phyloP scores from a whole-genome alignment of 2,888 invertebrate species.

The Alviniconcha strummeri region DNA sequence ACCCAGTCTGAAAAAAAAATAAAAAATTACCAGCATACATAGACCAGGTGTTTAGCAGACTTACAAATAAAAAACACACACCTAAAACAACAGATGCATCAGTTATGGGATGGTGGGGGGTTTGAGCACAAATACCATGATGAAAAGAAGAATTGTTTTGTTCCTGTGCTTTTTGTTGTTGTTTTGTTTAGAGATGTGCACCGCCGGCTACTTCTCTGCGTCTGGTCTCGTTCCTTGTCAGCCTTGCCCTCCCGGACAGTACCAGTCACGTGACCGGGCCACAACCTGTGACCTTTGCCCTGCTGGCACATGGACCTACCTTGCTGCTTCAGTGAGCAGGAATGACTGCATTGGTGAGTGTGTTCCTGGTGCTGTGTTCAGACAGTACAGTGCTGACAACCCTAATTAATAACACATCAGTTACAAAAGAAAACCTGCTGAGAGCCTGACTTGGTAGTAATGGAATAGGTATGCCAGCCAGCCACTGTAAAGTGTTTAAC shows the following conservation, averaged over 20 bases:
- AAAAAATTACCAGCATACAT: no score
- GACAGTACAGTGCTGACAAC: neutral
- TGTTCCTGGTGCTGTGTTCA: neutral
- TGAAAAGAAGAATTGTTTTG: neutral
- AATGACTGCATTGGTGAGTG: slow-evolving; percentile 14
- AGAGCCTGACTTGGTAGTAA: no score
- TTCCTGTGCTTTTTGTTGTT: neutral
- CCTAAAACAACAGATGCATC: no score
- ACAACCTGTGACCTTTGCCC: slow-evolving; percentile 22
- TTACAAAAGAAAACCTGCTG: no score
- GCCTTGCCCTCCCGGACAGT: slow-evolving; percentile 12
- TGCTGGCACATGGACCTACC: slow-evolving; percentile 14
- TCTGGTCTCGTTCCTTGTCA: slow-evolving; percentile 7
- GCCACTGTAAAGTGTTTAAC: neutral
- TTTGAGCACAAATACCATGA: neutral
- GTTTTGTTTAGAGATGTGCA: neutral
- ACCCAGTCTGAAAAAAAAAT: no score
- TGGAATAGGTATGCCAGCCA: neutral
- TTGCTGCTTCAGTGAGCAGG: neutral
- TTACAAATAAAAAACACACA: no score
- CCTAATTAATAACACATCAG: no score
- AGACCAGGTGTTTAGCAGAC: no score
- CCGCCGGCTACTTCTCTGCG: slow-evolving; percentile 8
- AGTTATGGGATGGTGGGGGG: neutral
- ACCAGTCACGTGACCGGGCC: slow-evolving; percentile 13